Evolutionary conservation across 2,113 vertebrate species (phyloP).

Genomic region (Propithecus coquereli): DNA sequence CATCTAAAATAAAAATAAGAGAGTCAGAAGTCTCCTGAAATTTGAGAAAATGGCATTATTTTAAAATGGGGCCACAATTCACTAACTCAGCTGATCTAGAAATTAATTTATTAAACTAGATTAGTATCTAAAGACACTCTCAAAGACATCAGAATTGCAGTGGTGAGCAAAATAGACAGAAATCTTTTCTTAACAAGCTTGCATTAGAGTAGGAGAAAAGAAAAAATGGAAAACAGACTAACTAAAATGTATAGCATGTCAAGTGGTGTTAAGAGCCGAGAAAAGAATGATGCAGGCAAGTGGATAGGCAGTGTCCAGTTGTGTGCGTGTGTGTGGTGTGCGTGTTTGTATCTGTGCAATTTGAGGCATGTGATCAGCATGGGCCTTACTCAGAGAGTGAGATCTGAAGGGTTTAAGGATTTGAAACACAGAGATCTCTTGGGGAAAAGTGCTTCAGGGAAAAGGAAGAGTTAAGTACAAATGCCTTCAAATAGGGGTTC

Average conservation of each 20-base stretch:
- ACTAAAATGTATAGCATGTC: not conserved
- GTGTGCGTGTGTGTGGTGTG: not conserved
- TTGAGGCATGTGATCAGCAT: not conserved
- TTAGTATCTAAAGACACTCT: not conserved
- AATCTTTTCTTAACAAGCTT: not conserved
- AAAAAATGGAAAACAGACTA: not conserved
- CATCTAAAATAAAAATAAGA: not conserved
- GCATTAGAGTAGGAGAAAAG: not conserved
- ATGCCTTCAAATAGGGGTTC: not conserved
- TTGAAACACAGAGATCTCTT: not conserved
- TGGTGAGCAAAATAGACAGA: not conserved
- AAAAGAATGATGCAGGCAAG: not conserved
- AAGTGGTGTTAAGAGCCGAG: not conserved
- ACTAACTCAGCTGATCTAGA: not conserved
- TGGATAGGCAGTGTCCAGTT: not conserved
- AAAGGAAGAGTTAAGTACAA: not conserved
- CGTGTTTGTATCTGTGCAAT: not conserved
- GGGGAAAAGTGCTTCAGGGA: not conserved
- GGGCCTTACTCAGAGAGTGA: not conserved
- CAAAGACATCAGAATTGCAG: not conserved
- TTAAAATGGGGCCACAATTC: not conserved
- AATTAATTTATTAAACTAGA: not conserved
- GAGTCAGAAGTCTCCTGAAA: not conserved
- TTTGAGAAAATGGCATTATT: not conserved
- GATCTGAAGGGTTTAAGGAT: not conserved